Evolutionary conservation across 1,140 invertebrate genomes (phyloP), one percentile per base, ranked within the genome.

Genomic region (Hormaphis cornu): DNA sequence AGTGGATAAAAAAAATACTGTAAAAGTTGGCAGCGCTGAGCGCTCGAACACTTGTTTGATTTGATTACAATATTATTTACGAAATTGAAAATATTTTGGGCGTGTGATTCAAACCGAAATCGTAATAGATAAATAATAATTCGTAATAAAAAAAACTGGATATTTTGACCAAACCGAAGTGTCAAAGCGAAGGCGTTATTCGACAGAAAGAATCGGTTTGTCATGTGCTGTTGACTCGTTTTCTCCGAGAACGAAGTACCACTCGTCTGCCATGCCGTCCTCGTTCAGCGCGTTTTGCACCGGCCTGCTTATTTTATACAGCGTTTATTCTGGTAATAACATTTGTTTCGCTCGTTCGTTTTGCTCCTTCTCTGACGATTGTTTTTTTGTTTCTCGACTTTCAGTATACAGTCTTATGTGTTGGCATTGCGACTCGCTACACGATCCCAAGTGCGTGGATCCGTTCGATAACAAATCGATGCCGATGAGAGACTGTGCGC

Each of bases 381-480:
- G 0, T 35, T 56, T 0, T 3, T 16, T 56, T 37, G 2, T 40
- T 37, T 24, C 16, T 9, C 1, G 9, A 50, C 7, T 82, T 82
- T 63, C 75, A 90, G 88, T 80, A 61, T 76, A 78, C 16, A 79
- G 83, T 70, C 94, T 95, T 40, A 94, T 94, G 83, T 95, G 93
- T 75, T 96, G 91, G 91, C 87, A 86, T 22, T 95, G 93, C 72
- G 85, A 91, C 74, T 94, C 91, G 3, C 89, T 90, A 76, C 84
- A 84, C 56, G 93, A 96, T 81, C 89, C 90, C 10, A 90, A 92
- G 80, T 95, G 93, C 78, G 86, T 86, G 0, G 92, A 95, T 81
- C 93, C 93, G 1, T 96, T 96, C 76, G 92, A 95, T 78, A 96
- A 96, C 74, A 83, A 84, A 40, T 89, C 91, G 2, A 84, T 93